A percentile compares a stretch with the other conserved stretches of the same genome.
These are phyloP conservation scores for Drosophila mimica DNA, from an alignment of 2,888 invertebrate genomes.

Conservation along the genomic window DNA sequence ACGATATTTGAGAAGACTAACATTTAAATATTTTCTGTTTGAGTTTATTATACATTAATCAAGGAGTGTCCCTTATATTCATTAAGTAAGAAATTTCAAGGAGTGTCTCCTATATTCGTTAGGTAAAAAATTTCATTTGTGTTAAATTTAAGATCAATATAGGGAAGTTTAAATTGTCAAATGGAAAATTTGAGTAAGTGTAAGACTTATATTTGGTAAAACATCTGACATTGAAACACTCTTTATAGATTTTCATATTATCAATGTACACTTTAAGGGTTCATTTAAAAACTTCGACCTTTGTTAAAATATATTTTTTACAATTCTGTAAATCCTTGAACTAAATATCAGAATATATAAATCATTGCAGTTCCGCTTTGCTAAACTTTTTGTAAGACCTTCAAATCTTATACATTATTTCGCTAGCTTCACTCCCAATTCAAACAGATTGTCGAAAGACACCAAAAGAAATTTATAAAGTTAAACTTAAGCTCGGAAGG, in stretches of 20 bases:
- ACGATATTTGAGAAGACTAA: background rate
- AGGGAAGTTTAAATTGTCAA: background rate
- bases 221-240: background rate
- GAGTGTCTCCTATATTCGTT: too few relatives aligned
- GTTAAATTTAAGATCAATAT: background rate
- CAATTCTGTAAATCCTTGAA: background rate
- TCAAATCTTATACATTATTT: background rate
- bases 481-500: background rate
- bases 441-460: conserved; percentile 19
- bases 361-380: background rate
- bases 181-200: background rate
- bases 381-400: background rate
- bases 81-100: background rate
- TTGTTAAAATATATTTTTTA: background rate
- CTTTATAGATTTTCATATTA: background rate
- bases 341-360: background rate
- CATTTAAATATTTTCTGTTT: background rate
- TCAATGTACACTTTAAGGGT: background rate
- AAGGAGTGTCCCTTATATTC: background rate
- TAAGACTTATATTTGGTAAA: background rate
- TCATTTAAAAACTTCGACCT: background rate
- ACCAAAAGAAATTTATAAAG: background rate
- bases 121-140: too few relatives aligned
- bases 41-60: background rate
- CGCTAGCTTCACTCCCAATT: conserved; percentile 1